Base-by-base conservation (phyloP, 2,113 vertebrate species). In the human (Homo sapiens) region DNA sequence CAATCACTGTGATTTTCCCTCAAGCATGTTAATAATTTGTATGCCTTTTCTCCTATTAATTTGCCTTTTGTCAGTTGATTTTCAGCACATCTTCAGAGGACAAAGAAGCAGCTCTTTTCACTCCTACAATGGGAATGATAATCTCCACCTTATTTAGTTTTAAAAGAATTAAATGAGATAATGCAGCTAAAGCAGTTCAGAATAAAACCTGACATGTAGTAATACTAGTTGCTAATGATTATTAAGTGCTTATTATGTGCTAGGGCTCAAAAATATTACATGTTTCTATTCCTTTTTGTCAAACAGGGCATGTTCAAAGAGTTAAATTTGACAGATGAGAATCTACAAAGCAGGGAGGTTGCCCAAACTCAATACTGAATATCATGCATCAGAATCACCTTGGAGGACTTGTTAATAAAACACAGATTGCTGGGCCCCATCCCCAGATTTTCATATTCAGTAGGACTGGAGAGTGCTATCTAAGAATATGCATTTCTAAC, bases 401-500 rank as follows among this genome's bases (percentile, higher is more conserved):
- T 25, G 40, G 48, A 30, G 13, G 68, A 0, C 30, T 48, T 27
- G 10, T n/a, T 57, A 32, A 52, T 57, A 38, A 48, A 66, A 40
- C 14, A 48, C 80, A n/a, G 5, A 5, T 27, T 57, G 48, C 61
- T 80, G 17, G n/a, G 35, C 40, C 38, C n/a, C 76, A 66, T 2
- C 9, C 32, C 17, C 40, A 35, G 48, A 87, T 18, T 88, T 83
- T 79, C 70, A 61, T 52, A 78, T 7, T 72, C 43, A 27, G 0
- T 18, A 27, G 68, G 40, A 57, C 59, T 64, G 40, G 5, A 0
- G 7, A 18, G 25, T 11, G 32, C 27, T 35, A 13, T 35, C 57
- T 82, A 82, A 97, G 30, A 52, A 52, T 45, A 2, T 87, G 48
- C 50, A 22, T 86, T 75, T 86, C 55, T 86, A 87, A 75, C 43